Conservation (phyloP, 2,113 vertebrate species). For the Strigops habroptila region DNA sequence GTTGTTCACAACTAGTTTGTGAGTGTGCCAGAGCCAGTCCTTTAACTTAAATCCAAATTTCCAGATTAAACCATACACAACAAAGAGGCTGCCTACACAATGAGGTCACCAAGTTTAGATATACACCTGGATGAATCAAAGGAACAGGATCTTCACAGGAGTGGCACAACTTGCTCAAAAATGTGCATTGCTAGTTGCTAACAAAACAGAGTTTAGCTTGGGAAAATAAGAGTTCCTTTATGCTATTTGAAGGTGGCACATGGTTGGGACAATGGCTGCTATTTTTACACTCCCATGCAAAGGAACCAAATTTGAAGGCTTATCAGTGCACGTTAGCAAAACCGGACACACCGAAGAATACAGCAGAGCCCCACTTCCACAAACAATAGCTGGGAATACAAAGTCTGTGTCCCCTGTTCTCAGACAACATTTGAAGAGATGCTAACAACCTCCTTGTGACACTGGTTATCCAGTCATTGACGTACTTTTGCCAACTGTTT, state of each 20-base stretch:
- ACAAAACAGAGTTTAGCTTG: not conserved
- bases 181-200: rapidly evolving
- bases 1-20: not conserved
- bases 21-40: not conserved
- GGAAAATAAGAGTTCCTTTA: not conserved
- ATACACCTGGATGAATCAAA: not conserved
- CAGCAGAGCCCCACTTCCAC: not conserved
- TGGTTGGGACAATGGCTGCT: not conserved
- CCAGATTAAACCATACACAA: not conserved
- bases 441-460: not conserved
- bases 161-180: not conserved
- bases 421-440: not conserved
- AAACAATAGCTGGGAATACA: not conserved
- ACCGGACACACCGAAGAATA: not conserved
- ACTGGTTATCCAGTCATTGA: not conserved
- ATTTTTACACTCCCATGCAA: not conserved
- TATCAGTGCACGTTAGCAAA: not conserved
- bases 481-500: rapidly evolving
- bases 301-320: not conserved
- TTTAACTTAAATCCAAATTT: not conserved
- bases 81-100: not conserved
- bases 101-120: not conserved
- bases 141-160: not conserved
- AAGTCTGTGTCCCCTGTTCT: not conserved
- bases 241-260: not conserved